Base-by-base conservation (phyloP, 2,888 invertebrate species). In the Phanerotoma sp. region DNA sequence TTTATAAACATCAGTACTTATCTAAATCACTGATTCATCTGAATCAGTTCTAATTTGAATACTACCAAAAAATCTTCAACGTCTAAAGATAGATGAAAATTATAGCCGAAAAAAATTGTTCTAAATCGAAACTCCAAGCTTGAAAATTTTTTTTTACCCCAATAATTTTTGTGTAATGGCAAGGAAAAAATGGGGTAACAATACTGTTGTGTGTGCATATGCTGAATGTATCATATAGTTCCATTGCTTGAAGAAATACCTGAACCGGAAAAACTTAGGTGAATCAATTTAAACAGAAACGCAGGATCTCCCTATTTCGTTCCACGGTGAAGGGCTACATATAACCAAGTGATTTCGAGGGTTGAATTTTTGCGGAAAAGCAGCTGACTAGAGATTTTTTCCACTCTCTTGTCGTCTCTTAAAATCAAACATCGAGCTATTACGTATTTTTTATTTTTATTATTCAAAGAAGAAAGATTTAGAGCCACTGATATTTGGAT, bases 281-380 rank as follows among this genome's bases (percentile, higher is more conserved):
- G 67, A 73, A 75, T 75, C 72, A 70, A 74, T 75, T 74, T 70
- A 67, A 74, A 73, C 68, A 68, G 67, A 63, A 57, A 59, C 66
- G 59, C 62, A 62, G 62, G 55, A 65, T 58, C 56, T 61, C 30
- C 37, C 22, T 20, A 57, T 57, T 57, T 38, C 38, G 56, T 40
- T 52, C 53, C 42, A 41, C 45, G 20, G 20, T 25, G 37, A 33
- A 33, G 37, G 13, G 13, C 16, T 40, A 51, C 49, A 42, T 25
- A 38, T 32, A 54, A 47, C 61, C 57, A 48, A 49, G 41, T 46
- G 45, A 58, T 53, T 57, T 56, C 53, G 41, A 54, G 65, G 68
- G 66, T 60, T 66, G 67, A 70, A 71, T 73, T n/a, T n/a, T 70
- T 67, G 73, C 75, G 67, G 67, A 66, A 71, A 71, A 71, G 68